Evolutionary conservation across 1,140 invertebrate genomes (phyloP), one percentile per base, ranked within the genome.

Genomic region (Neuroterus valhalla): DNA sequence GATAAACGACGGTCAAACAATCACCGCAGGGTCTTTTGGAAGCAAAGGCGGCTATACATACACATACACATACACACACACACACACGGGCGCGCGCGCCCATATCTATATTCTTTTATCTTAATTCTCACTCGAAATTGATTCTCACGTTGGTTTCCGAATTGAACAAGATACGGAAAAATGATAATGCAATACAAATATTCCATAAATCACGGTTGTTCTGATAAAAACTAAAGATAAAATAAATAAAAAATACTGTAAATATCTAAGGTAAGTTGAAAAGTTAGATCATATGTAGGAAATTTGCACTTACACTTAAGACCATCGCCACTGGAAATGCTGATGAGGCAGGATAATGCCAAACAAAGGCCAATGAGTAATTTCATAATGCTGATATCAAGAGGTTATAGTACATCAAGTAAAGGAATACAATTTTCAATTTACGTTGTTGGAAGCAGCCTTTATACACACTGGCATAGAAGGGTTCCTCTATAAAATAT

Each of bases 381-480:
- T 81, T 78, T 87, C 84, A 84, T 84, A 21, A 71, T 69, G 72
- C 38, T 45, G 44, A 31, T 71, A 45, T 45, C 10, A 21, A 67
- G 52, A 50, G 46, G 38, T 68, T 46, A 69, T 21, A 71, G 62
- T 23, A 50, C 17, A n/a, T 62, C 1, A 50, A 23, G 23, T 48
- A 15, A 12, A 17, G 11, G 19, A 66, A 55, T 45, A n/a, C 17
- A 44, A 71, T 48, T 38, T 67, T 44, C 26, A 55, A 68, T 72
- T 62, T 70, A 71, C 23, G 71, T 66, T 55, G 69, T 72, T 46
- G 69, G 78, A 81, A 82, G 84, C 89, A 91, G 92, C 94, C 94
- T 96, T 96, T 96, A 95, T 94, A 95, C 94, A 91, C 95, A 95
- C 95, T 96, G 95, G 94, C 92, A 94, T 92, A 96, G 95, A 96